Percentiles rank a stretch among this genome's conserved stretches.
phyloP scores from a whole-genome alignment of 1,140 invertebrate genomes.

The Aphis craccivora region DNA sequence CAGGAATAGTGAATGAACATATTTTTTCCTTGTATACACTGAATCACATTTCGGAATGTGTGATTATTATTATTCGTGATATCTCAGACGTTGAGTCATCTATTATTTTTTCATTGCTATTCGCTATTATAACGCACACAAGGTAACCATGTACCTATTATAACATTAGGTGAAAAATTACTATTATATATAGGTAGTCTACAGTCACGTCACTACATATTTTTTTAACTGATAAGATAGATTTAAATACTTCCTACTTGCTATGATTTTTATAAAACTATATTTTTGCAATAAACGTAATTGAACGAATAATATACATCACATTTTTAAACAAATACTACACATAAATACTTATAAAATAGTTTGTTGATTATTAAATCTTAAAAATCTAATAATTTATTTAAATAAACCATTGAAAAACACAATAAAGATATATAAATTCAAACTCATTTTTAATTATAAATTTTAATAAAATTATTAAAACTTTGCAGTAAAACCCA shows the following conservation, averaged over 20 bases:
- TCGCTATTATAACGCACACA: conserved; percentile 29
- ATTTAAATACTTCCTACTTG: neutral
- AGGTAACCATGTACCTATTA: neutral
- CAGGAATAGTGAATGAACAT: neutral
- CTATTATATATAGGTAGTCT: neutral
- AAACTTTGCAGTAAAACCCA: too few relatives aligned
- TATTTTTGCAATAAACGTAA: neutral
- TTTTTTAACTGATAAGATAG: neutral
- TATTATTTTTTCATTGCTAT: conserved; percentile 7
- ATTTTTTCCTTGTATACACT: neutral
- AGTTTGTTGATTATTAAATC: neutral
- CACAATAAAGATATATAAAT: too few relatives aligned
- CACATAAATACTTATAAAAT: neutral
- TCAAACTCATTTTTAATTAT: too few relatives aligned
- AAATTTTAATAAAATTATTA: too few relatives aligned
- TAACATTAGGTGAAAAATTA: conserved; percentile 21
- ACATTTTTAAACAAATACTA: neutral
- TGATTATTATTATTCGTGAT: conserved; percentile 8
- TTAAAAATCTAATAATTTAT: neutral
- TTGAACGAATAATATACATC: neutral
- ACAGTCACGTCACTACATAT: neutral
- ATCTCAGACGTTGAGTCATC: conserved; percentile 39
- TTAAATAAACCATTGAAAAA: too few relatives aligned
- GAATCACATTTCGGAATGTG: conserved; percentile 48
- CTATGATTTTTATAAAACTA: neutral